Evolutionary conservation across 2,797 vertebrate genomes (phyloP), one percentile per base, ranked within the genome.

Genomic region (Pipistrellus pipistrellus): DNA sequence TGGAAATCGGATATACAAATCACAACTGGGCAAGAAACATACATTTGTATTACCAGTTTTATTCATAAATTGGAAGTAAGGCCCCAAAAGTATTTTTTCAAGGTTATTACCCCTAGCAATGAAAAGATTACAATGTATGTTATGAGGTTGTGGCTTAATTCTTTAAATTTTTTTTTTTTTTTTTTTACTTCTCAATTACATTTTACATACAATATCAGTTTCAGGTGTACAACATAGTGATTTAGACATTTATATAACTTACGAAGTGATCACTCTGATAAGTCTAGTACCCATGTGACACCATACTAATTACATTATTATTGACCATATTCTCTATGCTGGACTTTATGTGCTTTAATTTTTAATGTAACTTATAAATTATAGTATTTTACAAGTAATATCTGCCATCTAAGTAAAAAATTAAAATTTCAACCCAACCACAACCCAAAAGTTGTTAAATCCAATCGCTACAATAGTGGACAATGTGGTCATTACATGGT

Each of bases 391-490:
- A 68, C 17, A 95, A 78, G 51, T 62, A 72, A 57, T 57, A 55
- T 62, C 66, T 96, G 59, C 41, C 35, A 8, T 3, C 41, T 93
- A 82, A 77, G 68, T 89, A 69, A 88, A 94, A 94, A 92, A 84
- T 38, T 80, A 80, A 93, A 46, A 82, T 71, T 93, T 90, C 88
- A 93, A 57, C 6, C 15, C 91, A 91, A 83, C 25, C 38, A 15
- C 15, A 85, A 48, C 55, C 55, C 14, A 4, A 44, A 85, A 32
- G 6, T 51, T 57, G 84, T 64, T 20, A 78, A 85, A 41, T 88
- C 41, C 51, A 41, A 69, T 89, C 25, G 55, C 46, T 69, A 69
- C 9, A 69, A 30, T 62, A 57, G 11, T 27, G 18, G 21, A 51
- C 68, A 84, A 53, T 51, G 32, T 44, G 14, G 41, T 77, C n/a